Conservation (phyloP, 2,113 vertebrate genomes). For the Rhynchopsitta pachyrhyncha region DNA sequence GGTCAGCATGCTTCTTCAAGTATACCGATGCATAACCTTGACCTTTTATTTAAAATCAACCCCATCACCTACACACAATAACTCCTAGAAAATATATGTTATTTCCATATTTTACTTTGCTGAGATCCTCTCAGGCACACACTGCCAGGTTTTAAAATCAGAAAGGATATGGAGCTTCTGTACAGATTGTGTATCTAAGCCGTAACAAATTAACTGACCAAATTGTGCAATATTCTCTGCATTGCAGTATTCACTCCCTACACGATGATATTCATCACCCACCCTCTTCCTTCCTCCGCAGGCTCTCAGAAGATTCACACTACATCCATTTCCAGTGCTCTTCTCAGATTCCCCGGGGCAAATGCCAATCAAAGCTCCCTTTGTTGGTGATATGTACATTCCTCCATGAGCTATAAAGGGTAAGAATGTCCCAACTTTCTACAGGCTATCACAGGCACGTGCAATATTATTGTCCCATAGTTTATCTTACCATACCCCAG, state of each 20-base stretch:
- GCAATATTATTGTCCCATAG: conserved; percentile 70
- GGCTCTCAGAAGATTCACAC: conserved; percentile 63
- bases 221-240: neutral
- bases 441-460: conserved; percentile 62
- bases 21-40: neutral
- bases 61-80: neutral
- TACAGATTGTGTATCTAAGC: neutral
- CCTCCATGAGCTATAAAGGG: conserved; percentile 54
- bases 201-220: neutral
- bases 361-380: conserved; percentile 60
- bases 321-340: conserved; percentile 44
- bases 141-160: neutral
- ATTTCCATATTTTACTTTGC: neutral
- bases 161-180: neutral
- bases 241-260: neutral
- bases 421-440: conserved; percentile 60
- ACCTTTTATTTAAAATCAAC: neutral
- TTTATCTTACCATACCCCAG: conserved; percentile 67
- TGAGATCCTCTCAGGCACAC: neutral
- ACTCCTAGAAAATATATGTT: neutral
- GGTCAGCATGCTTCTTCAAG: neutral
- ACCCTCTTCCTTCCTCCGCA: conserved; percentile 62
- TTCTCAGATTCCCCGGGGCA: conserved; percentile 49
- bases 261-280: conserved; percentile 21
- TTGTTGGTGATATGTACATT: conserved; percentile 44